Conservation (phyloP, 2,888 invertebrate genomes). For the Synergus japonicus region DNA sequence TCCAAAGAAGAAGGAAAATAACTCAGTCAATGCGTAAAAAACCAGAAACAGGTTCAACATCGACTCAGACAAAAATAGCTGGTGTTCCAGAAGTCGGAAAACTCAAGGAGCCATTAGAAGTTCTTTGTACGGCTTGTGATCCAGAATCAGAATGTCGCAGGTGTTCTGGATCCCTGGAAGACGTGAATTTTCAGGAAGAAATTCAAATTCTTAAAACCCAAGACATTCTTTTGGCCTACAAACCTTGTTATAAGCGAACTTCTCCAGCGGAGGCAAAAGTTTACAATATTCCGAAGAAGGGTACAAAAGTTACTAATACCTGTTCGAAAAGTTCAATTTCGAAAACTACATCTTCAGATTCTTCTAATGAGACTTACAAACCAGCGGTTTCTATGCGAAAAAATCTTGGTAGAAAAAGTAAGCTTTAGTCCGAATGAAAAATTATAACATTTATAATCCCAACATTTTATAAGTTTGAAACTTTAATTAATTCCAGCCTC, state of each 20-base stretch:
- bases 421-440: not conserved
- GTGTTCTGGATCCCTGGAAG: constrained; percentile 46
- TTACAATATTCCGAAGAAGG: not conserved
- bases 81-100: constrained; percentile 57
- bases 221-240: constrained; percentile 62
- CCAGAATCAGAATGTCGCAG: constrained; percentile 54
- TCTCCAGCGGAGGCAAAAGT: constrained; percentile 45
- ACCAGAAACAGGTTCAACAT: constrained; percentile 46
- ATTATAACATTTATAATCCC: not conserved
- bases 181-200: constrained; percentile 36
- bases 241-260: constrained; percentile 59
- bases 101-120: constrained; percentile 51
- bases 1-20: constrained; percentile 55
- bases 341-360: not conserved
- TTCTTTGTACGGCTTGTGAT: constrained; percentile 55
- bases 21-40: constrained; percentile 52
- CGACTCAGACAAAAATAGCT: constrained; percentile 60
- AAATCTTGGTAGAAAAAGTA: constrained; percentile 6
- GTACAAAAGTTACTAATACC: not conserved
- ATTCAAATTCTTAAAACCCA: constrained; percentile 55
- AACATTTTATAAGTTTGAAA: not conserved
- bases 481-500: not conserved
- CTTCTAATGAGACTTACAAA: not conserved
- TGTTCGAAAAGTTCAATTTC: constrained; percentile 6
- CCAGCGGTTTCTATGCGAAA: not conserved